Evolutionary conservation across 2,113 vertebrate species (phyloP).

Genomic region (Thamnaconus septentrionalis): DNA sequence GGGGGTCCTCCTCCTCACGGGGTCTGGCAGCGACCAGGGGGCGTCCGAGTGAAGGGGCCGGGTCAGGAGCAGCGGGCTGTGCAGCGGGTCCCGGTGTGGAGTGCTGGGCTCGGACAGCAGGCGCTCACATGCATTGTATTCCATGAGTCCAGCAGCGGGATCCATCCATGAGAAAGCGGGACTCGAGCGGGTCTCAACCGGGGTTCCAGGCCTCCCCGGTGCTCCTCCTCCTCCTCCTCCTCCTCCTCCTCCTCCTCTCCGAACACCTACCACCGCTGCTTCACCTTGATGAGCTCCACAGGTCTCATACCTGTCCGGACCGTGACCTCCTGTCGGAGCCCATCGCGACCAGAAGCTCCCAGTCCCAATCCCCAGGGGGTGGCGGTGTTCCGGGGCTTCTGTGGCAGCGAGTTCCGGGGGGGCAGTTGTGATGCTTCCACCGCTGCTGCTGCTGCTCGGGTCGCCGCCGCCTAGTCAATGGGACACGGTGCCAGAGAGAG

Average conservation of each 20-base stretch:
- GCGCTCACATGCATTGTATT: conserved; percentile 50
- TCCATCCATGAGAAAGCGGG: conserved; percentile 46
- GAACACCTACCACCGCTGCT: too few species aligned
- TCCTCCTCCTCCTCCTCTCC: not conserved
- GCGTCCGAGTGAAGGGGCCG: conserved; percentile 33
- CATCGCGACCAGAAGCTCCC: conserved; percentile 33
- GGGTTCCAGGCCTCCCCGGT: not conserved
- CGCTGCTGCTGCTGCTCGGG: conserved; percentile 13
- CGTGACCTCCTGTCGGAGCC: conserved; percentile 46
- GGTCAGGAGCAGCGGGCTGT: conserved; percentile 45
- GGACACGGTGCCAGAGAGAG: conserved; percentile 42
- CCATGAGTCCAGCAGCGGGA: conserved; percentile 45
- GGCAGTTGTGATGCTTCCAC: not conserved
- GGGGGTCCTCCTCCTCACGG: conserved; percentile 51
- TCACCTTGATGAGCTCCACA: conserved; percentile 52
- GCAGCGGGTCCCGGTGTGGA: conserved; percentile 40
- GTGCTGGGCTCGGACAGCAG: conserved; percentile 24
- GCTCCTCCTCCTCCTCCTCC: conserved; percentile 6
- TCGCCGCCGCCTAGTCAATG: conserved; percentile 58
- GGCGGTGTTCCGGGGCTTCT: too few species aligned
- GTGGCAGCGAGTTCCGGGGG: not conserved
- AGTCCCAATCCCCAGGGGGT: conserved; percentile 3
- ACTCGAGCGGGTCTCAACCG: conserved; percentile 28
- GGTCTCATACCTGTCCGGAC: conserved; percentile 71
- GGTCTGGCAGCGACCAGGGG: conserved; percentile 18